Evolutionary conservation across 2,797 vertebrate species (phyloP).

Genomic region (Clamator glandarius): DNA sequence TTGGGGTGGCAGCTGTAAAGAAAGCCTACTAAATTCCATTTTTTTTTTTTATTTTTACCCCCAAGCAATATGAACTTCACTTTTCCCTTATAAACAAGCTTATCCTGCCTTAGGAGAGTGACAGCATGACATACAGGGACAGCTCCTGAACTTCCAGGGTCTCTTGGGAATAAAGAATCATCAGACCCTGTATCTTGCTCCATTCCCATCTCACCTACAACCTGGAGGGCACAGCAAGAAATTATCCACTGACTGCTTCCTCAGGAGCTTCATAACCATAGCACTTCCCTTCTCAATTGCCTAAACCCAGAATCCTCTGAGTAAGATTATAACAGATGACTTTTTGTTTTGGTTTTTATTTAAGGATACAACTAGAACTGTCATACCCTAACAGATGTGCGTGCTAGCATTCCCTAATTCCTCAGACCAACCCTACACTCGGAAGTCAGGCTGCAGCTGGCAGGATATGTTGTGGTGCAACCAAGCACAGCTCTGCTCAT

Average conservation of each 20-base stretch:
- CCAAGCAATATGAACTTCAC: neutral
- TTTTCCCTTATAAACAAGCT: neutral
- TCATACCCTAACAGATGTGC: neutral
- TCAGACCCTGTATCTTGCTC: neutral
- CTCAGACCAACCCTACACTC: neutral
- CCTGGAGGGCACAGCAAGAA: neutral
- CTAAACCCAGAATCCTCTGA: neutral
- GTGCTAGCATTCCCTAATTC: neutral
- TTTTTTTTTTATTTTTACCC: neutral
- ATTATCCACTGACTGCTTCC: neutral
- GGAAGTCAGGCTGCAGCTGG: constrained; percentile 17
- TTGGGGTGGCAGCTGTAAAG: neutral
- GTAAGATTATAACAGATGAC: neutral
- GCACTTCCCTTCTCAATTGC: neutral
- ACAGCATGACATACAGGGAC: neutral
- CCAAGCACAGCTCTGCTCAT: neutral
- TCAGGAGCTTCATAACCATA: neutral
- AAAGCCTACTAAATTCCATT: neutral
- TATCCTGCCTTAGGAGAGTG: neutral
- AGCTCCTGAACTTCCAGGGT: neutral
- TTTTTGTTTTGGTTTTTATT: too few species aligned
- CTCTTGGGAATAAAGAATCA: neutral
- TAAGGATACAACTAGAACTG: neutral
- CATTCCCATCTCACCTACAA: neutral
- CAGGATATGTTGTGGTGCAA: neutral